Evolutionary conservation across 1,140 invertebrate genomes (phyloP).

Genomic region (Propsilocerus akamusi): DNA sequence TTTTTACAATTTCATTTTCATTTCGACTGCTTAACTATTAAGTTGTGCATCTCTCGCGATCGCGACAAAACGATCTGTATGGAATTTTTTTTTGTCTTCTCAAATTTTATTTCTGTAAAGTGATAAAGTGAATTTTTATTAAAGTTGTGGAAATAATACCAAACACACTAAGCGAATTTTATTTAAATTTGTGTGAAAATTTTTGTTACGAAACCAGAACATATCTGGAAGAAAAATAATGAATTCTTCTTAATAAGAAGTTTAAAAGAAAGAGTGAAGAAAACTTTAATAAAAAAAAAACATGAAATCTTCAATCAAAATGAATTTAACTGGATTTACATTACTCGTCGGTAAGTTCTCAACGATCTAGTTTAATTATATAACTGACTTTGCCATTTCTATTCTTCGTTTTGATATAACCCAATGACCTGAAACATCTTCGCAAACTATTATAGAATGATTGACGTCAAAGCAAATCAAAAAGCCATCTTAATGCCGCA

Average conservation of each 20-base stretch:
- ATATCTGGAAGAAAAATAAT: not conserved
- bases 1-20: slow-evolving; percentile 4
- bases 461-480: not conserved
- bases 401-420: not conserved
- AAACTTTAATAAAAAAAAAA: not conserved
- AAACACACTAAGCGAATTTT: not conserved
- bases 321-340: not conserved
- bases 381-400: not conserved
- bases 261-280: no score
- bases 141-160: not conserved
- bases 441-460: not conserved
- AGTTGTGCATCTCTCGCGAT: not conserved
- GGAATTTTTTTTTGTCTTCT: not conserved
- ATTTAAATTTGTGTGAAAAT: not conserved
- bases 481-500: not conserved
- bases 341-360: not conserved
- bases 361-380: not conserved
- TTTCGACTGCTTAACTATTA: not conserved
- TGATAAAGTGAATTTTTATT: not conserved
- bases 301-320: not conserved
- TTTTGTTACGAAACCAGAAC: not conserved
- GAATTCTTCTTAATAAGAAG: no score
- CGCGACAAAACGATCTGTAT: not conserved
- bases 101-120: not conserved
- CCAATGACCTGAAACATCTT: not conserved